phyloP scores from a whole-genome alignment of 2,888 invertebrate genomes.

The Tubulanus polymorphus region DNA sequence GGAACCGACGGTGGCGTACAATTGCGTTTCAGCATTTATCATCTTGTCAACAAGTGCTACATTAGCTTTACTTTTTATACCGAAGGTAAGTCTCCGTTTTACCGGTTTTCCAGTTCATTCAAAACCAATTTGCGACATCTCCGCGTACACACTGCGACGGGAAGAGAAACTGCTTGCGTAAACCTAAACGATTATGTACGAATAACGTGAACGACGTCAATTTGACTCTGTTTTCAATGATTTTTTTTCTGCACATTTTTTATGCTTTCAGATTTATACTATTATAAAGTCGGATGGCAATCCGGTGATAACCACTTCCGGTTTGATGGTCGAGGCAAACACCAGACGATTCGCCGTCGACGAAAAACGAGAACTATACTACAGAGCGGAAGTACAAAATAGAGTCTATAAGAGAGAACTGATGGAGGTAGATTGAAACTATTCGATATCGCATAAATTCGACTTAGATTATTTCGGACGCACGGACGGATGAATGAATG shows the following conservation, averaged over 20 bases:
- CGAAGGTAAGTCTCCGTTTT: constrained; percentile 62
- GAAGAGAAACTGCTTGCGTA: too few species aligned
- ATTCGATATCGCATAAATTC: too few species aligned
- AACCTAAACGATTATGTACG: too few species aligned
- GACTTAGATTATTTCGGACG: too few species aligned
- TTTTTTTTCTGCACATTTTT: too few species aligned
- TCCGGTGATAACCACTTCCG: constrained; percentile 83
- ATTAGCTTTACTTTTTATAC: constrained; percentile 78
- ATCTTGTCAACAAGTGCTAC: constrained; percentile 82
- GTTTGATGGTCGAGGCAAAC: constrained; percentile 81
- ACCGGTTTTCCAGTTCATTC: too few species aligned
- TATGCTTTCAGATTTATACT: constrained; percentile 53
- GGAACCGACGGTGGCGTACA: constrained; percentile 42
- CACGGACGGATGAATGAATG: too few species aligned
- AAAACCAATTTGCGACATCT: too few species aligned
- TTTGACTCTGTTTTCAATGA: too few species aligned
- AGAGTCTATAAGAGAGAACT: constrained; percentile 81
- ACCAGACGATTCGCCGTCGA: constrained; percentile 78
- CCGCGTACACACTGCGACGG: too few species aligned
- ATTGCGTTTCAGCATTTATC: constrained; percentile 73
- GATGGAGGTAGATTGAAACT: constrained; percentile 43
- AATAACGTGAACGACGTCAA: too few species aligned
- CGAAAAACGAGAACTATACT: constrained; percentile 79
- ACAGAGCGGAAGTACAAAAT: constrained; percentile 86
- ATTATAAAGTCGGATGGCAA: constrained; percentile 57